Evolutionary conservation across 2,797 vertebrate species (phyloP).

Genomic region (Ibycter americanus): DNA sequence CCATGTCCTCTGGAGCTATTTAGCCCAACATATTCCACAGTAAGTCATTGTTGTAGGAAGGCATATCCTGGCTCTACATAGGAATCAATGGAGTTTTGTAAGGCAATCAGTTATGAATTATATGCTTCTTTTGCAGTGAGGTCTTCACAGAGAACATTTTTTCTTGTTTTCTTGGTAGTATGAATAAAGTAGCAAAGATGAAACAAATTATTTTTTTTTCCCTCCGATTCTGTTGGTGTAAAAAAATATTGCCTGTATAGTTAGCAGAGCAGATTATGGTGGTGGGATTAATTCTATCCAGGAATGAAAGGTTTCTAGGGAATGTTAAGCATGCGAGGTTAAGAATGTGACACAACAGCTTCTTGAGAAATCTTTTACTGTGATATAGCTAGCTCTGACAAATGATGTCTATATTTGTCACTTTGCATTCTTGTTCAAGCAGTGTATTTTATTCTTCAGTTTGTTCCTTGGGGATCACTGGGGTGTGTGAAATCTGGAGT

Average conservation of each 20-base stretch:
- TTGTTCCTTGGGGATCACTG: neutral
- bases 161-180: neutral
- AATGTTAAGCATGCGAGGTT: neutral
- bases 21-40: neutral
- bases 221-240: neutral
- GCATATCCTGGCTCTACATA: neutral
- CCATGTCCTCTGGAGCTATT: neutral
- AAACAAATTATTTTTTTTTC: neutral
- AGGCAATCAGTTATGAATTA: neutral
- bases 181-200: neutral
- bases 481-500: neutral
- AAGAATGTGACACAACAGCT: neutral
- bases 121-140: neutral
- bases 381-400: neutral
- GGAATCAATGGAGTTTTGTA: neutral
- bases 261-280: neutral
- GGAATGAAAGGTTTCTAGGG: neutral
- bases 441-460: neutral
- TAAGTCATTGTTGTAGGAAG: neutral
- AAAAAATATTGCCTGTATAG: neutral
- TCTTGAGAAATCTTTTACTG: neutral
- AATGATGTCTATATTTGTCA: slow-evolving; percentile 25
- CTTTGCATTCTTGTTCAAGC: neutral
- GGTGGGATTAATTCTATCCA: neutral
- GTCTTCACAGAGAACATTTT: neutral